phyloP scores from a whole-genome alignment of 2,888 invertebrate species.

The Dasysyrphus tricinctus region DNA sequence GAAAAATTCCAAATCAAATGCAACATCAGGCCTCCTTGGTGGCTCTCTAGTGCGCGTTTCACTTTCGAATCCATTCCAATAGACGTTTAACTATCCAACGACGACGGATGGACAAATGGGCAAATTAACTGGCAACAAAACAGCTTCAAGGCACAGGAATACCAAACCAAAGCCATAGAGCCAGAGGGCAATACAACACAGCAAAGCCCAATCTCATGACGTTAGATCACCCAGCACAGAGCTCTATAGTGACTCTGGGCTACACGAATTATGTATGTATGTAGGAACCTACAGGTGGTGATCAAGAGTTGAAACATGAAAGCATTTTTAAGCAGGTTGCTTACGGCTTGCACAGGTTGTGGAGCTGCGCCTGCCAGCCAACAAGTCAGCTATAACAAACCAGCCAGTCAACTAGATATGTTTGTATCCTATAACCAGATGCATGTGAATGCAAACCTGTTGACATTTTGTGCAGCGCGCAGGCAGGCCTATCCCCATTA shows the following conservation, averaged over 20 bases:
- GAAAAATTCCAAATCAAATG: slow-evolving; percentile 36
- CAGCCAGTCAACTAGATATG: slow-evolving; percentile 13
- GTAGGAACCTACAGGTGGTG: slow-evolving; percentile 58
- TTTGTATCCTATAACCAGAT: background rate
- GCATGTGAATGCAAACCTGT: slow-evolving; percentile 65
- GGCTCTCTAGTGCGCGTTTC: slow-evolving; percentile 49
- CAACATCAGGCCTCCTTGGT: slow-evolving; percentile 21
- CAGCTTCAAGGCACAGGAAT: slow-evolving; percentile 59
- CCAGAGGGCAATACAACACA: slow-evolving; percentile 32
- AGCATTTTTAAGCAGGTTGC: slow-evolving; percentile 46
- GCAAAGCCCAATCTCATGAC: slow-evolving; percentile 17
- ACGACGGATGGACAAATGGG: slow-evolving; percentile 41
- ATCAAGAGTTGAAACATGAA: slow-evolving; percentile 64
- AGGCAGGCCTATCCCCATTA: slow-evolving; percentile 39
- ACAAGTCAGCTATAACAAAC: slow-evolving; percentile 5
- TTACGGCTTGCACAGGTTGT: slow-evolving; percentile 17
- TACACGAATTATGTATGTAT: slow-evolving; percentile 37
- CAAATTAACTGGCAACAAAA: slow-evolving; percentile 63
- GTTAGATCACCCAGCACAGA: slow-evolving; percentile 59
- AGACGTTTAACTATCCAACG: slow-evolving; percentile 33
- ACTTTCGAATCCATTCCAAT: slow-evolving; percentile 69
- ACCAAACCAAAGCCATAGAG: slow-evolving; percentile 35
- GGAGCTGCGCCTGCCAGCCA: slow-evolving; percentile 38
- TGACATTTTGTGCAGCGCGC: slow-evolving; percentile 58
- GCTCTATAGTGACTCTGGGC: slow-evolving; percentile 42